Percentiles rank a stretch among this genome's conserved stretches.
phyloP scores from a whole-genome alignment of 2,113 vertebrate species.

The Trinectes maculatus region DNA sequence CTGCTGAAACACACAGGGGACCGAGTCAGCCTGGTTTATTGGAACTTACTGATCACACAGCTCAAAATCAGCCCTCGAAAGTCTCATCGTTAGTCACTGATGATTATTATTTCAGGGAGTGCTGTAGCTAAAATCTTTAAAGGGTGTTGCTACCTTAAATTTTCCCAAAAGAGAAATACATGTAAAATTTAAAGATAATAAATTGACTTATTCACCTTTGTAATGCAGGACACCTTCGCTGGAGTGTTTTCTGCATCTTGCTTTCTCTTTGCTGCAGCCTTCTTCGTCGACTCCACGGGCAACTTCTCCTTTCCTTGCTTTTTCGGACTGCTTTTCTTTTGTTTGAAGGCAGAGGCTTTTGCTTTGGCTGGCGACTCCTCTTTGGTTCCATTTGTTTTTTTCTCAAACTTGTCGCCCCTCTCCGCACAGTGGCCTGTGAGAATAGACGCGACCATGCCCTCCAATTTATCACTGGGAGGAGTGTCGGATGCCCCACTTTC shows the following conservation, averaged over 20 bases:
- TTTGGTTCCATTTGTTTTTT: conserved; percentile 79
- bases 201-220: conserved; percentile 72
- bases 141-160: neutral
- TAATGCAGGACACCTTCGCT: conserved; percentile 57
- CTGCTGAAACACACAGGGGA: conserved; percentile 67
- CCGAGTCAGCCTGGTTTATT: conserved; percentile 22
- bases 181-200: neutral
- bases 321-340: conserved; percentile 73
- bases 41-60: conserved; percentile 56
- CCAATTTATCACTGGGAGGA: conserved; percentile 68
- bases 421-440: conserved; percentile 58
- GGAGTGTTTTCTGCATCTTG: conserved; percentile 59
- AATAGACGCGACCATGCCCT: conserved; percentile 73
- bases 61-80: conserved; percentile 20
- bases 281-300: conserved; percentile 51
- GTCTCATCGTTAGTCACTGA: conserved; percentile 26
- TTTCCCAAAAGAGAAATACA: conserved; percentile 3
- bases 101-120: neutral
- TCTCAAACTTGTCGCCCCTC: conserved; percentile 62
- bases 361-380: conserved; percentile 75
- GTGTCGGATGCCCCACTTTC: conserved; percentile 64
- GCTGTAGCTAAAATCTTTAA: neutral
- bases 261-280: conserved; percentile 64
- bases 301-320: conserved; percentile 71
- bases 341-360: conserved; percentile 69